Percentiles rank a stretch among this genome's conserved stretches.
Evolutionary conservation across 2,113 vertebrate species (phyloP).

Genomic region (Sialia sialis): DNA sequence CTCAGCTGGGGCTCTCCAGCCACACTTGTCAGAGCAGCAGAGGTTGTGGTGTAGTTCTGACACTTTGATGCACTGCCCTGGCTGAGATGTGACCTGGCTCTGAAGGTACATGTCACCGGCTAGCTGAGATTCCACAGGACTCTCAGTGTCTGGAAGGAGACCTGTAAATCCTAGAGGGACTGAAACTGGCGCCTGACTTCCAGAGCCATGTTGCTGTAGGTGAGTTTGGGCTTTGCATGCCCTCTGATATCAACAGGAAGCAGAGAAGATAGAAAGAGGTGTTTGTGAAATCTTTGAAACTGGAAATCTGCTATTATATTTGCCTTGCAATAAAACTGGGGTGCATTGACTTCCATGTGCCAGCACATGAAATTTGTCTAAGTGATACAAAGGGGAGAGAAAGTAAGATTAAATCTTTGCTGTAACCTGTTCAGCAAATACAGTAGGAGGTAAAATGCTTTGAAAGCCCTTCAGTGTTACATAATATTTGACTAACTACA

Average conservation of each 20-base stretch:
- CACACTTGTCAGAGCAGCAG: neutral
- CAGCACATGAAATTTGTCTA: neutral
- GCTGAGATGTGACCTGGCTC: neutral
- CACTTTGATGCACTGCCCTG: neutral
- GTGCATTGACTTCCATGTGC: neutral
- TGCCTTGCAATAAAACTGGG: neutral
- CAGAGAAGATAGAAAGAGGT: neutral
- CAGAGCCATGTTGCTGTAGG: neutral
- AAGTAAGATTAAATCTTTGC: neutral
- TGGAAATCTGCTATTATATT: neutral
- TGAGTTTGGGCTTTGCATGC: neutral
- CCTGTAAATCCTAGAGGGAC: neutral
- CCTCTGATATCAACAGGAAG: neutral
- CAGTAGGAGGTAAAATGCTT: neutral
- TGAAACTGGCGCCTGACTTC: neutral
- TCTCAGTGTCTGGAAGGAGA: neutral
- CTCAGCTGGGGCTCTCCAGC: neutral
- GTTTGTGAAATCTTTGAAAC: neutral
- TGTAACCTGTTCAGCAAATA: neutral
- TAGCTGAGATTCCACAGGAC: neutral
- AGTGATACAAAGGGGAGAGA: neutral
- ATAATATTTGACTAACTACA: neutral
- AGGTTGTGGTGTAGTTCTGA: neutral
- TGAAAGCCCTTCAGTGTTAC: neutral
- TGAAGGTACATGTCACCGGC: neutral